Base-by-base conservation (phyloP, 2,113 vertebrate species). In the Micronycteris hirsuta region DNA sequence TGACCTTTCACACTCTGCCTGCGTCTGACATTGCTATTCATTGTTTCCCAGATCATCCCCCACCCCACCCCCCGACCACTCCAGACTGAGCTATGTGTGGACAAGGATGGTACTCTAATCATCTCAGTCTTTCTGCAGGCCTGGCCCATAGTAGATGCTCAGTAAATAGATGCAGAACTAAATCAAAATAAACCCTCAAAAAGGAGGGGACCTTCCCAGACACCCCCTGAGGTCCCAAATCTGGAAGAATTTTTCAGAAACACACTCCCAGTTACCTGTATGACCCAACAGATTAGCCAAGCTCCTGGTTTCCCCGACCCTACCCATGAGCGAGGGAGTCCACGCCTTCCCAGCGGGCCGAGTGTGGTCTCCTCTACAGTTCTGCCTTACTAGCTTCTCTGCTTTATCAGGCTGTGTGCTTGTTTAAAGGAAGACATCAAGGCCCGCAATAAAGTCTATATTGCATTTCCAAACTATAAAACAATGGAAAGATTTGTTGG, bases 371-470 rank as follows among this genome's bases (percentile, higher is more conserved):
- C 43, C 43, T 9, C 38, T 1, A 5, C 63, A 4, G 2, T 9
- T 2, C 3, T 20, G 36, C 49, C 36, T 97, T 92, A 87, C 96
- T 82, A 83, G 76, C 91, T 89, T 95, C 96, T 82, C 52, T 24
- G 31, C 96, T 98, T 96, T 94, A 92, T 91, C 47, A 3, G 68
- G 87, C 95, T 38, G 92, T 65, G 24, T 85, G 16, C 95, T 98
- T 96, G 70, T 97, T 89, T 97, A 96, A 96, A 94, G 68, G 68
- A 85, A 95, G 94, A 71, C 61, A 86, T 56, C 38, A 3, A 26
- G 28, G 38, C 26, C 86, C 43, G 36, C 41, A 80, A 91, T 97
- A 97, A 98, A 97, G 97, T 96, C 97, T 97, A 91, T 91, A 96
- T 97, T 71, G 77, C 77, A 73, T 89, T 88, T 96, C 43, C 17